These are phyloP conservation scores for Chelmon rostratus DNA, from an alignment of 2,797 vertebrate species.

Conservation along the genomic window DNA sequence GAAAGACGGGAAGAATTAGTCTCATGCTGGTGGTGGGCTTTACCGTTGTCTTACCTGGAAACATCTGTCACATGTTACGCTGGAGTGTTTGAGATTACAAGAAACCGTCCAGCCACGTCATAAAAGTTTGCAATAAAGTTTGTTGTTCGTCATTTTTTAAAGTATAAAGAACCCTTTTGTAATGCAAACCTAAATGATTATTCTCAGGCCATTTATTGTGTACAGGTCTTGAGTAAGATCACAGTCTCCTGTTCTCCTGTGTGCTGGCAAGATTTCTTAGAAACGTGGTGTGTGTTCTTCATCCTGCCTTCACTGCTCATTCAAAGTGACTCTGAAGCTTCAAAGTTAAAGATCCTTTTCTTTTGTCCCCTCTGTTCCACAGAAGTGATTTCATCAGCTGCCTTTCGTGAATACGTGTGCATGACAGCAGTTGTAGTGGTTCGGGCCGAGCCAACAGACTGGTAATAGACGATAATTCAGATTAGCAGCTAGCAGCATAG, in stretches of 20 bases:
- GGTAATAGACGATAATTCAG: neutral
- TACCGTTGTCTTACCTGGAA: slow-evolving; percentile 43
- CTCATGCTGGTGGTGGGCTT: slow-evolving; percentile 18
- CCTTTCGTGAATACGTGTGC: slow-evolving; percentile 22
- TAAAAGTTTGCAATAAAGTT: neutral
- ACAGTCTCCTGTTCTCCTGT: neutral
- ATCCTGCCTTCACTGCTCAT: slow-evolving; percentile 14
- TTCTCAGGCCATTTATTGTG: neutral
- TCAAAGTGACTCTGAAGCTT: neutral
- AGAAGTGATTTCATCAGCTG: slow-evolving; percentile 8
- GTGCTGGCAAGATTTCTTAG: neutral
- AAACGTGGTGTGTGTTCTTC: neutral
- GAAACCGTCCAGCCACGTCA: neutral
- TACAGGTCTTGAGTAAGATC: neutral
- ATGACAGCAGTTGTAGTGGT: neutral
- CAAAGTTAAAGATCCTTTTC: neutral
- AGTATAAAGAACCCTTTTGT: neutral
- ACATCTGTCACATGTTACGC: slow-evolving; percentile 53
- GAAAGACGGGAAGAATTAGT: slow-evolving; percentile 8
- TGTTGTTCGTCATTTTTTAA: slow-evolving; percentile 1
- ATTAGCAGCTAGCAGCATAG: neutral
- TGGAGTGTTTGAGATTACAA: slow-evolving; percentile 15
- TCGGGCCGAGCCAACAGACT: slow-evolving; percentile 5
- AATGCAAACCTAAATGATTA: neutral
- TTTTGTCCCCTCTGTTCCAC: neutral